Evolutionary conservation across 2,888 invertebrate genomes (phyloP), one percentile per base, ranked within the genome.

Genomic region (Tenthredo livida): DNA sequence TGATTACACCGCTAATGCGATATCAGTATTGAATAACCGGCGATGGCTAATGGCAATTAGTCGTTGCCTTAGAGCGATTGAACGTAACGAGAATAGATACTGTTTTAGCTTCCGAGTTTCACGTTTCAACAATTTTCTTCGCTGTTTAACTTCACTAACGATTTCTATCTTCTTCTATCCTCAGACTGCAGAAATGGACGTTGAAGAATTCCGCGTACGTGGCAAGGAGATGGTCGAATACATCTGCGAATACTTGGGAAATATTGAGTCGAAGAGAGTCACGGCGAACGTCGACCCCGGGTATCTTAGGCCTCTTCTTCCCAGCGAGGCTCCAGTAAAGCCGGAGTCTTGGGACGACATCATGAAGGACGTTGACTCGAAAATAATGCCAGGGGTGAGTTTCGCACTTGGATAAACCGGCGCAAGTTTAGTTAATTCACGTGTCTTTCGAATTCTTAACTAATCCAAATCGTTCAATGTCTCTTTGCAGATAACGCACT

Each of bases 201-300:
- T 97, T 87, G 96, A 97, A 88, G 98, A 98, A 93, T 98, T 99
- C 94, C 96, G 98, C 84, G 94, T 95, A 86, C 96, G 97, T 85
- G 98, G 98, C 78, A 97, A 97, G 93, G 97, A 98, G 94, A 98
- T 98, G 98, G 97, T 99, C 87, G 98, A 99, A 92, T 98, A 98
- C 93, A 98, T 99, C 89, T 98, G 98, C 93, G 96, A 97, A 89
- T 99, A 98, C 92, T 95, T 98, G 95, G 96, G 96, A 86, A 97
- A 96, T n/a, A 94, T 98, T 88, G 95, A 95, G 21, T 94, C 96
- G 50, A 95, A 97, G 84, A 95, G 97, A 43, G 98, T 99, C 25
- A 97, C 98, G 10, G 98, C 98, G 0, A 96, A 96, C 88, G 97
- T 98, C 50, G 98, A 98, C 92, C 98, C 99, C 0, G 98, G 98